Percentiles rank a stretch among this genome's conserved stretches.
Conservation (phyloP, 2,113 vertebrate species). For the Scortum barcoo region DNA sequence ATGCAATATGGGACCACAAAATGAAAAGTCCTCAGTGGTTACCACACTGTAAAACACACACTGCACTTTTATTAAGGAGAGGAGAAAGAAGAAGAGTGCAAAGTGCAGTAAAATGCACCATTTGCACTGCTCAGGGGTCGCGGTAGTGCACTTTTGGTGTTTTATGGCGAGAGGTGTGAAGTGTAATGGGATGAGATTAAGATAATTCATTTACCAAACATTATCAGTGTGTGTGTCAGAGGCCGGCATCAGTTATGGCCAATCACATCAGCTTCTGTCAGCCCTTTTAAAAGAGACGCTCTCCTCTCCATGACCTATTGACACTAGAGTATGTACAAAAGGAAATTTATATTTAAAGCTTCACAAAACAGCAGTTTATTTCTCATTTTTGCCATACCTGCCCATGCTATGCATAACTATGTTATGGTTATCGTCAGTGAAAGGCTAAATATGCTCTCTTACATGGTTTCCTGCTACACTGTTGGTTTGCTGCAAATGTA, state of each 20-base stretch:
- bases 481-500: no score
- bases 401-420: no score
- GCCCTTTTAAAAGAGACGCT: not conserved
- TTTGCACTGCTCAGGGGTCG: not conserved
- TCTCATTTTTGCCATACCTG: no score
- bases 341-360: not conserved
- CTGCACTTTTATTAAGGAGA: not conserved
- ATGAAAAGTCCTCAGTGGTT: not conserved
- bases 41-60: not conserved
- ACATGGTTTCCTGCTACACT: no score
- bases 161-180: not conserved
- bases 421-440: no score
- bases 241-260: not conserved
- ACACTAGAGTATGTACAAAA: not conserved
- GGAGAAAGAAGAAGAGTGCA: not conserved
- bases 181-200: not conserved
- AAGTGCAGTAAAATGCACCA: not conserved
- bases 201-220: not conserved
- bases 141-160: not conserved
- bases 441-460: no score
- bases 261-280: not conserved
- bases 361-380: no score
- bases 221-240: not conserved
- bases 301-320: not conserved
- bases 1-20: constrained; percentile 5